Evolutionary conservation across 64 coral and sea anemone species (phyloP).

Genomic region (Montipora sp.): DNA sequence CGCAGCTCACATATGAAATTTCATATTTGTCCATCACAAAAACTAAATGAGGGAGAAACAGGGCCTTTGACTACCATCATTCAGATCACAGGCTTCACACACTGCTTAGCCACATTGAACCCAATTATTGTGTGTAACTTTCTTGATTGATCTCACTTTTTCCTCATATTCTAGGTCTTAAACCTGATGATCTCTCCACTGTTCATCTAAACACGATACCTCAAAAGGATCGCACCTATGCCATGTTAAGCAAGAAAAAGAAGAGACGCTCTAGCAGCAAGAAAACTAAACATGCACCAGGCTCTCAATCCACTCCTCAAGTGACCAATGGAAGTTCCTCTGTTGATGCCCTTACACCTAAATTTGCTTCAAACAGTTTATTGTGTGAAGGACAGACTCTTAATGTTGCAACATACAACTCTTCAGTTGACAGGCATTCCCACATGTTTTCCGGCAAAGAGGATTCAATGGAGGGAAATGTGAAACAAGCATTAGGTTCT

Average conservation of each 20-base stretch:
- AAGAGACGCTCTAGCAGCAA: constrained; percentile 46
- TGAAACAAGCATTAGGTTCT: too few species aligned
- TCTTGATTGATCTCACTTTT: neutral
- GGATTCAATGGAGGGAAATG: too few species aligned
- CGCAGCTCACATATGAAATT: too few species aligned
- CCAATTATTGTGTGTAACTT: neutral
- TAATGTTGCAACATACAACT: neutral
- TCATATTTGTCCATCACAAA: too few species aligned
- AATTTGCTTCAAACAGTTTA: neutral
- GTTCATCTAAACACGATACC: constrained; percentile 50
- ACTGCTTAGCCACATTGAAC: too few species aligned
- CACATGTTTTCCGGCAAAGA: too few species aligned
- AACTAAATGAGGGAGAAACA: too few species aligned
- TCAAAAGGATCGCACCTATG: constrained; percentile 47
- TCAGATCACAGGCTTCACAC: too few species aligned
- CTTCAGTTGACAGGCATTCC: neutral
- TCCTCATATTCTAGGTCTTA: constrained; percentile 12
- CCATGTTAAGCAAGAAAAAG: constrained; percentile 29
- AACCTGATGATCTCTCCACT: constrained; percentile 68
- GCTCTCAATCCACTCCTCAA: neutral
- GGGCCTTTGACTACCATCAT: too few species aligned
- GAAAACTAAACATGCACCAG: constrained; percentile 44
- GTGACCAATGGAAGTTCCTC: constrained; percentile 4
- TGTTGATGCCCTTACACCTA: constrained; percentile 19
- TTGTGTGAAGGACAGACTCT: neutral